phyloP scores from a whole-genome alignment of 2,797 vertebrate species.

The Aselliscus stoliczkanus region DNA sequence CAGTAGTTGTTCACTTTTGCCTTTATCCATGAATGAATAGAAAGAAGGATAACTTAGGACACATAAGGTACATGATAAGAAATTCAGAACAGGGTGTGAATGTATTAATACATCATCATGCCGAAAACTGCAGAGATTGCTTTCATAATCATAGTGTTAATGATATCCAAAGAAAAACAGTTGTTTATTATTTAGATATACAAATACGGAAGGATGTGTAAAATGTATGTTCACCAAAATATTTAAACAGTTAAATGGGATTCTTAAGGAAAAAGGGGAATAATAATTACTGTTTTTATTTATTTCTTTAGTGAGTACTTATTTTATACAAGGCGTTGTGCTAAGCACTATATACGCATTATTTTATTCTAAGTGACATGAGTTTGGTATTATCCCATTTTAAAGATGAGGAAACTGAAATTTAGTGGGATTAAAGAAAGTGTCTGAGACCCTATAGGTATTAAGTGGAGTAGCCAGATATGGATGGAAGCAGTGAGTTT shows the following conservation, averaged over 20 bases:
- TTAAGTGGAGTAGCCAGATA: neutral
- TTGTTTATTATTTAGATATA: conserved; percentile 19
- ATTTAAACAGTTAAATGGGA: neutral
- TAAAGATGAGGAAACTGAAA: neutral
- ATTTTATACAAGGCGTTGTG: neutral
- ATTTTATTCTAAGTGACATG: neutral
- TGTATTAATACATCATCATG: neutral
- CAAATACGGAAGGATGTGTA: neutral
- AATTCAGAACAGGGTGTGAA: neutral
- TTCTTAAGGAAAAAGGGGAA: neutral
- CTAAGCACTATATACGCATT: neutral
- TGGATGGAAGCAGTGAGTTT: neutral
- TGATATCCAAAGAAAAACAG: neutral
- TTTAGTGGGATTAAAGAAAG: neutral
- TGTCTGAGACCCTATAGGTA: neutral
- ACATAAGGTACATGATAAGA: neutral
- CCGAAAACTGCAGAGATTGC: neutral
- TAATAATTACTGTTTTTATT: neutral
- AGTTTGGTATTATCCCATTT: conserved; percentile 14
- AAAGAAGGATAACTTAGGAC: conserved; percentile 1
- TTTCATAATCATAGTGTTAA: neutral
- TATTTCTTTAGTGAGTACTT: neutral
- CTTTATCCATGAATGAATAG: neutral
- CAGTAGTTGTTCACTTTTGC: neutral
- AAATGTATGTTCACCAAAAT: neutral